Evolutionary conservation across 2,797 vertebrate genomes (phyloP), one percentile per base, ranked within the genome.

Genomic region (Scomberomorus guttatus): DNA sequence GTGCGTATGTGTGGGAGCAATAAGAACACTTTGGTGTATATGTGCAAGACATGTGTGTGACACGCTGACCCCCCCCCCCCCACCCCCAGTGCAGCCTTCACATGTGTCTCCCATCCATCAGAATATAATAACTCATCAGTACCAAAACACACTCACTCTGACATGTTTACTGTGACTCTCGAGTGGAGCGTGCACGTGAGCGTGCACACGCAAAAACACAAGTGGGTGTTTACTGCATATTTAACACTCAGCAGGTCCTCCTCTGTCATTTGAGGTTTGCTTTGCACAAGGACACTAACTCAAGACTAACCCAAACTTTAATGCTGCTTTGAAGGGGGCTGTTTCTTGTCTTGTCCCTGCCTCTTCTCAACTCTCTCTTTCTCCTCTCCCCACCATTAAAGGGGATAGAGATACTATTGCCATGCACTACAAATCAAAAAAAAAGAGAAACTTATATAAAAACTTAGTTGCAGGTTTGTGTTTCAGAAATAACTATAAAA

Each of bases 301-400:
- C 83, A 81, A 75, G 72, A 72, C 58, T 75, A 87, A 85, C 64
- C 84, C 70, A 91, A 91, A 92, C 89, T 82, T 70, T 81, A 44
- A 72, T 79, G 78, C 71, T 61, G 56, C 75, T 84, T 60, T 85
- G 77, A 84, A 83, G 77, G 84, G 69, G 39, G 8, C 87, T 88
- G 89, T 71, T 89, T 87, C 69, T 91, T 42, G 62, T 93, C 84
- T 51, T 7, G 55, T 72, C 46, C n/a, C 66, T 85, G 72, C 72
- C 59, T 81, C 75, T 50, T 68, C 79, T 82, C 55, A 67, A 15
- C 79, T 65, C 81, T 80, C 70, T 79, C 76, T 64, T 66, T 81
- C 34, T 76, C 55, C 46, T 73, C 68, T 72, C 22, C 15, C 71
- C 63, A 55, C 70, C 77, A 84, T 87, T 76, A 86, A 83, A 81